Base-by-base conservation (phyloP, 2,797 vertebrate genomes). In the Channallabes apus region DNA sequence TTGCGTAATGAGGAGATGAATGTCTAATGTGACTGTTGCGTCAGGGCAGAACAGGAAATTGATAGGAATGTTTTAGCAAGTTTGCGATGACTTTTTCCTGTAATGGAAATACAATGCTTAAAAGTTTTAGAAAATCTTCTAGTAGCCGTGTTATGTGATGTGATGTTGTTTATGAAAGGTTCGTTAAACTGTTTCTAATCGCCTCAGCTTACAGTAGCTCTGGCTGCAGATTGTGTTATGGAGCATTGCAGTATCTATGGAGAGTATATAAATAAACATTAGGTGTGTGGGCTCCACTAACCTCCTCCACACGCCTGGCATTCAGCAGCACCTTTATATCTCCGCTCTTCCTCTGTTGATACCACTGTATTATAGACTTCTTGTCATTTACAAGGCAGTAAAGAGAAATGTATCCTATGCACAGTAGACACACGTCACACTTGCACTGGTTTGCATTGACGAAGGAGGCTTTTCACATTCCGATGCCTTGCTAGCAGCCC, bases 241-340 rank as follows among this genome's bases (percentile, higher is more conserved):
- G 82, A 89, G 82, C 41, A 86, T 83, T 87, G 84, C 75, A 59
- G 86, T 89, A 89, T 90, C 89, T 88, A 87, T 86, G 86, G 87
- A 85, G 82, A 90, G 85, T 46, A 54, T 82, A 86, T 88, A 90
- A 88, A 90, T 87, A 90, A 89, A 89, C 86, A 87, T 35, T 67
- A 82, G 83, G 69, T 68, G 71, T 80, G 65, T 81, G 18, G 65
- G 85, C 83, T 71, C n/a, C 29, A 7, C 87, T 67, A 61, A 82
- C 79, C 84, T 87, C 69, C 41, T 83, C 32, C 68, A 75, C 69
- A 75, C 46, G 35, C 35, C 51, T 62, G 35, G 24, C 35, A 75
- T 68, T 84, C 17, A 87, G 61, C 80, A 51, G 62, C 54, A 64
- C 81, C 87, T 84, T 87, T 76, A 67, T 27, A 65, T 83, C 58